Percentiles rank a stretch among this genome's conserved stretches.
These are phyloP conservation scores for Lasius fuliginosus DNA, from an alignment of 2,888 invertebrate genomes.

Conservation along the genomic window DNA sequence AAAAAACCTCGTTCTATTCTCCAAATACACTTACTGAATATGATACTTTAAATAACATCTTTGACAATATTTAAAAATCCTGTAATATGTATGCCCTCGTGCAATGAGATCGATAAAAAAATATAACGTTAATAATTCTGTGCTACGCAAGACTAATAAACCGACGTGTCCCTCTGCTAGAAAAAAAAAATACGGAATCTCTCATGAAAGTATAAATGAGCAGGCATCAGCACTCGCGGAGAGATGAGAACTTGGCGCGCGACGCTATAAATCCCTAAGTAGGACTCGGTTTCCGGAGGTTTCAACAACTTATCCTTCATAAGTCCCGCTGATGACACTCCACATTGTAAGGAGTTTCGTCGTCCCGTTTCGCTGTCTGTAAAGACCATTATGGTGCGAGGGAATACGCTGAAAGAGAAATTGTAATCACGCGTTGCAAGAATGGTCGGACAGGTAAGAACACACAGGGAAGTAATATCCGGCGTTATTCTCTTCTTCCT, in stretches of 20 bases:
- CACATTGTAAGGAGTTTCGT: constrained; percentile 27
- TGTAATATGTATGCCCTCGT: background rate
- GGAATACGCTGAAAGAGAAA: constrained; percentile 26
- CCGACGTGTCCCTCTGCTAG: background rate
- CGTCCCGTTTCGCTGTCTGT: constrained; percentile 1
- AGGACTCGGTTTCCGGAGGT: constrained; percentile 47
- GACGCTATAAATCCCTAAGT: constrained; percentile 42
- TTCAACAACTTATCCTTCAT: constrained; percentile 49
- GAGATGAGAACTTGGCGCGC: constrained; percentile 29
- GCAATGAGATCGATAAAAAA: constrained; percentile 3
- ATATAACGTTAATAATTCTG: background rate
- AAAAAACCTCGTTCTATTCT: background rate
- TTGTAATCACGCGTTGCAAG: constrained; percentile 25
- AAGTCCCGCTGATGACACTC: constrained; percentile 46
- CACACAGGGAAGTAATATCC: constrained; percentile 36
- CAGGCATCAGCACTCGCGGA: constrained; percentile 29
- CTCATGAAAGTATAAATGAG: constrained; percentile 17
- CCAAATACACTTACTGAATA: background rate
- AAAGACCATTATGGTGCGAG: constrained; percentile 34
- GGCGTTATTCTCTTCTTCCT: background rate
- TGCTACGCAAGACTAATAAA: background rate
- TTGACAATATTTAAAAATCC: background rate
- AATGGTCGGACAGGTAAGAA: constrained; percentile 24
- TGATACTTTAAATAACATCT: background rate
- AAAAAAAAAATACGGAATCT: constrained; percentile 12